These are phyloP conservation scores for Chroicocephalus ridibundus DNA, from an alignment of 2,113 vertebrate species.

Conservation along the genomic window DNA sequence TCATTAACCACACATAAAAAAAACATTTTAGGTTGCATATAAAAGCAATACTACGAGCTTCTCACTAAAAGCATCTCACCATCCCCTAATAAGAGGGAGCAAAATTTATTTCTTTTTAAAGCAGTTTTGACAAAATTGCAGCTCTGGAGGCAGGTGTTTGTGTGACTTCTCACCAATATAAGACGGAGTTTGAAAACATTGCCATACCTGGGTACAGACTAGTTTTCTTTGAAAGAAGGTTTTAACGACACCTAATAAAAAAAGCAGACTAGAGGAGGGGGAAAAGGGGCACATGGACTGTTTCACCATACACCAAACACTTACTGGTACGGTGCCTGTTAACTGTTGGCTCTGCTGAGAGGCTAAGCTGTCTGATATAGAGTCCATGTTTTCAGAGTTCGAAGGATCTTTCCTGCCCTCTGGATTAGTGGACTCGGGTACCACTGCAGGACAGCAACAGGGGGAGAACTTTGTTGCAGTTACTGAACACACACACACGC, in stretches of 20 bases:
- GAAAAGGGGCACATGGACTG: not conserved
- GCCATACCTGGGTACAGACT: not conserved
- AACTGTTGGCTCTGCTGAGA: not conserved
- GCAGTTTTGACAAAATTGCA: not conserved
- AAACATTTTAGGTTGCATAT: not conserved
- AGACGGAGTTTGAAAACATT: not conserved
- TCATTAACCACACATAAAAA: not conserved
- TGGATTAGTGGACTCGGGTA: not conserved
- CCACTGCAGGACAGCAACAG: not conserved
- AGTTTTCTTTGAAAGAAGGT: not conserved
- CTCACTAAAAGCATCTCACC: not conserved
- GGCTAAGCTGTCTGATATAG: not conserved
- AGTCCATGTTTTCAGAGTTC: not conserved
- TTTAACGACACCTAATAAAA: not conserved
- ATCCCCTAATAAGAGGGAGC: rapidly evolving
- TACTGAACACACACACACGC: not conserved
- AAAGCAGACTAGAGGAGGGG: not conserved
- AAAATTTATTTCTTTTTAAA: not conserved
- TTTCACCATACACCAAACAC: not conserved
- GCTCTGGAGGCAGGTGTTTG: not conserved
- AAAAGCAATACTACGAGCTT: not conserved
- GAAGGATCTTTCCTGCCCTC: not conserved
- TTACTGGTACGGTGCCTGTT: not conserved
- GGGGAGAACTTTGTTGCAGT: rapidly evolving
- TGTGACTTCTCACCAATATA: not conserved